Conservation (phyloP, 2,888 invertebrate genomes). For the Caenorhabditis uteleia region DNA sequence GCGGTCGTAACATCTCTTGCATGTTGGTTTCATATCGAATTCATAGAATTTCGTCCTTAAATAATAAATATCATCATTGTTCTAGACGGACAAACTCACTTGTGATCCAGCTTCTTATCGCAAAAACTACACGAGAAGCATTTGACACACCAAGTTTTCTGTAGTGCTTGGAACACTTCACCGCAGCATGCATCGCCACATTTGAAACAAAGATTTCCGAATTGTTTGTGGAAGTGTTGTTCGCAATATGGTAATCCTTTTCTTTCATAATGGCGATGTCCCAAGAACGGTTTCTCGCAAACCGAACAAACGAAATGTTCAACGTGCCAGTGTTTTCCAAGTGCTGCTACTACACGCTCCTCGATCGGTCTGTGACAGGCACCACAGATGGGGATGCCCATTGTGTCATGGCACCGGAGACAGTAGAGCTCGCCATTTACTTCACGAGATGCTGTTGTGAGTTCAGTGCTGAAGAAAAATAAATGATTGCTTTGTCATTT, state of each 20-base stretch:
- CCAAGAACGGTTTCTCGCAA: slow-evolving; percentile 98
- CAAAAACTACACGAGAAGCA: slow-evolving; percentile 98
- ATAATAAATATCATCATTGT: slow-evolving; percentile 2
- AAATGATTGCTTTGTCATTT: slow-evolving; percentile 1
- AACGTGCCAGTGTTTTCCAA: slow-evolving; percentile 98
- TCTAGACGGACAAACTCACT: slow-evolving; percentile 66
- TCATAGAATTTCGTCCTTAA: slow-evolving; percentile 89
- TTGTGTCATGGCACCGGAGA: slow-evolving; percentile 72
- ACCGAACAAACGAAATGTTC: slow-evolving; percentile 99
- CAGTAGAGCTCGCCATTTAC: slow-evolving; percentile 90
- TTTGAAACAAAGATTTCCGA: slow-evolving; percentile 96
- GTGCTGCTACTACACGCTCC: slow-evolving; percentile 95
- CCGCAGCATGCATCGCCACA: slow-evolving; percentile 98
- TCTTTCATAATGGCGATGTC: slow-evolving; percentile 97
- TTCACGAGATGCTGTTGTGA: slow-evolving; percentile 93
- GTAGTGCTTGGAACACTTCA: slow-evolving; percentile 90
- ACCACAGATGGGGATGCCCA: slow-evolving; percentile 92
- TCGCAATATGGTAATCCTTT: slow-evolving; percentile 98
- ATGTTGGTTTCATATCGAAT: slow-evolving; percentile 95
- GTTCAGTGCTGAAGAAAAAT: slow-evolving; percentile 78
- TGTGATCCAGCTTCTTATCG: slow-evolving; percentile 81
- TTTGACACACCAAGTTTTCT: slow-evolving; percentile 98
- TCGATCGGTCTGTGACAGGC: slow-evolving; percentile 98
- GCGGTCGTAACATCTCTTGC: slow-evolving; percentile 96
- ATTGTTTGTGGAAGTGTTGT: slow-evolving; percentile 92